Conservation (phyloP, 1,140 invertebrate genomes). For the Drosophila pseudoananassae region DNA sequence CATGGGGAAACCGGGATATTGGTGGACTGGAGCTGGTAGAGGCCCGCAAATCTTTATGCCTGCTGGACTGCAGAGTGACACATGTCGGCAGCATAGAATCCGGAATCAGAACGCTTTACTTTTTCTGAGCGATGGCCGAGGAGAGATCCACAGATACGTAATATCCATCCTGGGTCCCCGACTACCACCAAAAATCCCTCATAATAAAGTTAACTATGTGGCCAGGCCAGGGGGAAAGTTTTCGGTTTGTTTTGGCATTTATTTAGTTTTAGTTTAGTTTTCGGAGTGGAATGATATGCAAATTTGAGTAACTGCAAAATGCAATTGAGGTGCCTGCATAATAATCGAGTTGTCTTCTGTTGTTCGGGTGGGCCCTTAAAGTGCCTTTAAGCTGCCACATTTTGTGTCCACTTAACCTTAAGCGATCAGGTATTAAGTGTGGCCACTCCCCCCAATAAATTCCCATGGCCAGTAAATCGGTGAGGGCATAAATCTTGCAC, state of each 20-base stretch:
- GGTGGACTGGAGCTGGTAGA: conserved; percentile 12
- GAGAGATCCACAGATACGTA: conserved; percentile 57
- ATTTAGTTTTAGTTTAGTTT: conserved; percentile 76
- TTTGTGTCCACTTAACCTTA: conserved; percentile 51
- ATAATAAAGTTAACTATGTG: conserved; percentile 71
- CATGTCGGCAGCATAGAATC: conserved; percentile 81
- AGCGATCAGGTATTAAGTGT: conserved; percentile 66
- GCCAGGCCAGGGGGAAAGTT: conserved; percentile 48
- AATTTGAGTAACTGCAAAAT: conserved; percentile 78
- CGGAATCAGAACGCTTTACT: conserved; percentile 72
- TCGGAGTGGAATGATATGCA: conserved; percentile 69
- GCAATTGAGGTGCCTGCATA: conserved; percentile 78
- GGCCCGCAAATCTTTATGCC: conserved; percentile 77
- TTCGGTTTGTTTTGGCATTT: conserved; percentile 75
- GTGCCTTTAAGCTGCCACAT: conserved; percentile 22
- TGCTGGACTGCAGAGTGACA: conserved; percentile 81
- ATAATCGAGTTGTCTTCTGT: conserved; percentile 60
- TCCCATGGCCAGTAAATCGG: conserved; percentile 51
- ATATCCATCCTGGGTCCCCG: conserved; percentile 28
- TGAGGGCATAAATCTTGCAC: conserved; percentile 69
- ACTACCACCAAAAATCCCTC: conserved; percentile 38
- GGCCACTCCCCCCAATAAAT: conserved; percentile 51
- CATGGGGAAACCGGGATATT: background rate
- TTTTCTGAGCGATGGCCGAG: conserved; percentile 62
- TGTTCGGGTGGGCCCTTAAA: conserved; percentile 10